These are phyloP conservation scores for Melieria omissa DNA, from an alignment of 2,888 invertebrate genomes.

Conservation along the genomic window DNA sequence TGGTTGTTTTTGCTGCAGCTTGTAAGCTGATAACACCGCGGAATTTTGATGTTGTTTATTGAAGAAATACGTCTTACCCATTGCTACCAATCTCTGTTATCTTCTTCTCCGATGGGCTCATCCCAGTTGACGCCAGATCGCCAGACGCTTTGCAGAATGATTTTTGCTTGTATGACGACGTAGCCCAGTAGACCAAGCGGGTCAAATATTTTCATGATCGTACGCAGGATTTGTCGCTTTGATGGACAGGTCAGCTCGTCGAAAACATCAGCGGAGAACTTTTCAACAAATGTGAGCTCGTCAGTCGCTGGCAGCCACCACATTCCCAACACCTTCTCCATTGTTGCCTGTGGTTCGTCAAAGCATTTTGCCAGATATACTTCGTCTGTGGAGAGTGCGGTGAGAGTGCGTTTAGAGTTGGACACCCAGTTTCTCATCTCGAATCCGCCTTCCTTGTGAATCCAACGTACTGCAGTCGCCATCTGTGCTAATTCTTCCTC, in stretches of 20 bases:
- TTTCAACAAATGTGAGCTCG: slow-evolving; percentile 38
- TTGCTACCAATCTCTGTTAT: slow-evolving; percentile 41
- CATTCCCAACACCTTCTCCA: slow-evolving; percentile 37
- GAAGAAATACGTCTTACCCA: slow-evolving; percentile 44
- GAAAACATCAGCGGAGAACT: slow-evolving; percentile 22
- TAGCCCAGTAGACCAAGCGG: slow-evolving; percentile 37
- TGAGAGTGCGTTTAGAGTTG: slow-evolving; percentile 40
- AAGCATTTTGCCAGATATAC: slow-evolving; percentile 9
- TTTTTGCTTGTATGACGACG: slow-evolving; percentile 41
- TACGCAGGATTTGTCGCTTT: slow-evolving; percentile 35
- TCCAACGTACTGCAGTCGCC: slow-evolving; percentile 12
- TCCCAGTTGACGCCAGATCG: no score
- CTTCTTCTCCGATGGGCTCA: slow-evolving; percentile 39
- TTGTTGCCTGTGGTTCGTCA: slow-evolving; percentile 14
- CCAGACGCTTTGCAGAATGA: slow-evolving; percentile 39
- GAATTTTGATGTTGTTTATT: slow-evolving; percentile 43
- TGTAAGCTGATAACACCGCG: slow-evolving; percentile 40
- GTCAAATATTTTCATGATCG: slow-evolving; percentile 39
- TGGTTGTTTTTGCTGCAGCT: slow-evolving; percentile 26
- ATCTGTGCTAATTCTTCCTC: slow-evolving; percentile 35
- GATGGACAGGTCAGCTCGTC: slow-evolving; percentile 31
- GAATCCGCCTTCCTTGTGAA: slow-evolving; percentile 40
- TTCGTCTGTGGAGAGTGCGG: neutral
- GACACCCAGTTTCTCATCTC: slow-evolving; percentile 48
- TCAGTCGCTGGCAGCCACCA: slow-evolving; percentile 36